These are phyloP conservation scores for Drosophila parvula DNA, from an alignment of 1,140 invertebrate species.

Conservation along the genomic window DNA sequence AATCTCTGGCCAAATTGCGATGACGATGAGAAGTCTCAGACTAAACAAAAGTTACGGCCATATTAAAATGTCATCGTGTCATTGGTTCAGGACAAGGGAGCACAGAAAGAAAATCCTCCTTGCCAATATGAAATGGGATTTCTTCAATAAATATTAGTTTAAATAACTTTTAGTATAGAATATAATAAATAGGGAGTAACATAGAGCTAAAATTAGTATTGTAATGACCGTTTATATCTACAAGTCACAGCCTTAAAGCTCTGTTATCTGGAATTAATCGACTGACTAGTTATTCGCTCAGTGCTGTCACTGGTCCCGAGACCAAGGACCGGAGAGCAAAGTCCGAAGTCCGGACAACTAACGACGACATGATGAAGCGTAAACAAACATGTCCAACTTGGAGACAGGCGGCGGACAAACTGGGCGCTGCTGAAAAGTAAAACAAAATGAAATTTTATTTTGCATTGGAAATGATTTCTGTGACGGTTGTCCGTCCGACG, in stretches of 20 bases:
- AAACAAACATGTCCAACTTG: slow-evolving; percentile 80
- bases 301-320: slow-evolving; percentile 5
- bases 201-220: no score
- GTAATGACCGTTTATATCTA: background rate
- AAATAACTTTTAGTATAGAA: background rate
- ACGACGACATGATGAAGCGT: slow-evolving; percentile 82
- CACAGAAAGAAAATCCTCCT: background rate
- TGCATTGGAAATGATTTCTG: slow-evolving; percentile 76
- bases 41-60: slow-evolving; percentile 80
- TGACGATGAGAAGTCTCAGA: slow-evolving; percentile 61
- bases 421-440: slow-evolving; percentile 57
- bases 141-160: background rate
- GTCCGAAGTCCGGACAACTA: slow-evolving; percentile 56
- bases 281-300: background rate
- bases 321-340: slow-evolving; percentile 18
- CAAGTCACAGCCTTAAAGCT: no score
- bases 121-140: background rate
- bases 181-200: no score
- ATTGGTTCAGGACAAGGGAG: slow-evolving; percentile 49
- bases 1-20: slow-evolving; percentile 62
- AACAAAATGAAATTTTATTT: slow-evolving; percentile 83
- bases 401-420: slow-evolving; percentile 53
- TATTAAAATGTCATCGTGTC: slow-evolving; percentile 81
- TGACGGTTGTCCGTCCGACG: slow-evolving; percentile 17
- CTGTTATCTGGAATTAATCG: background rate